Evolutionary conservation across 2,113 vertebrate genomes (phyloP).

Genomic region (Oncorhynchus keta): DNA sequence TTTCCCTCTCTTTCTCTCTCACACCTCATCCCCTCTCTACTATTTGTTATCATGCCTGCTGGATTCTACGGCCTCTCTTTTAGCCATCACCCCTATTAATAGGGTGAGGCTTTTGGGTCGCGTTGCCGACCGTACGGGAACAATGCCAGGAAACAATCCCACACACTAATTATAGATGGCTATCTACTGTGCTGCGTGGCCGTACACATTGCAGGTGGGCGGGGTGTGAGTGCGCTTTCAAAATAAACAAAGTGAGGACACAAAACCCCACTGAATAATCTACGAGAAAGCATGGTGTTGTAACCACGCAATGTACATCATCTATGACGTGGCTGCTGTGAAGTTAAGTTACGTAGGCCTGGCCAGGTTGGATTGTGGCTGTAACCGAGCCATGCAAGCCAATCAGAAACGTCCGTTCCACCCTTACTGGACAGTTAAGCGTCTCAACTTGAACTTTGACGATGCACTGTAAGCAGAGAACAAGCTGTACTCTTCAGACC

Average conservation of each 20-base stretch:
- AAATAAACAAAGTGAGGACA: background rate
- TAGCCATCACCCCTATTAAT: conserved; percentile 19
- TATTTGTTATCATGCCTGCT: background rate
- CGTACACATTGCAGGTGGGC: background rate
- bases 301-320: background rate
- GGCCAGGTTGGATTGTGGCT: no score
- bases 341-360: no score
- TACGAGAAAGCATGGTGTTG: background rate
- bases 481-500: background rate
- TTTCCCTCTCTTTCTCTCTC: no score
- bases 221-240: background rate
- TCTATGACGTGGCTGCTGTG: no score
- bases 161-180: conserved; percentile 22
- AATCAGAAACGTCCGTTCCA: background rate
- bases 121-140: conserved; percentile 25
- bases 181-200: background rate
- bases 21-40: background rate
- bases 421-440: background rate
- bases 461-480: background rate
- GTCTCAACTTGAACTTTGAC: no score
- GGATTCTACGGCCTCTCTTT: conserved; percentile 1
- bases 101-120: conserved; percentile 16
- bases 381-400: no score
- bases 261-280: background rate
- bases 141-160: conserved; percentile 33